Evolutionary conservation across 2,113 vertebrate species (phyloP), one percentile per base, ranked within the genome.

Genomic region (Xenus cinereus): DNA sequence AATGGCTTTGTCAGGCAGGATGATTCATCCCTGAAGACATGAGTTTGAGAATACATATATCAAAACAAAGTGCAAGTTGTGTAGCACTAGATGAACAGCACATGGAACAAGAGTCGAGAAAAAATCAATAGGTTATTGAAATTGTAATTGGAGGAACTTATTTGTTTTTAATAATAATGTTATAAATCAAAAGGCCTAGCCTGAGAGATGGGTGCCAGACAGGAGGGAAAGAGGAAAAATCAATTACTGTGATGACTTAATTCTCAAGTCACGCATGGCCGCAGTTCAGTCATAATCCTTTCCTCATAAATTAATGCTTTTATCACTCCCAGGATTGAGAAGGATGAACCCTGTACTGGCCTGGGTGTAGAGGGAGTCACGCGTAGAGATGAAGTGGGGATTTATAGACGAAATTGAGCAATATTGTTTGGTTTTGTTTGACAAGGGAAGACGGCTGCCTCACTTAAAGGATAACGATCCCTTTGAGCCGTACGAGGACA

Each of bases 61-160:
- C 89, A 90, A 90, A 33, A 54, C 9, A 39, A 93, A 86, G 81
- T 32, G 67, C 32, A n/a, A 89, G 26, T n/a, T 24, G 11, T 16
- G 41, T 51, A 72, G 21, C 12, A 7, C 33, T 32, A 21, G 75
- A 32, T 91, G 73, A 95, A 39, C 37, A 57, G 62, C 1, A 0
- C 11, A 4, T 2, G 3, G 51, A 74, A 43, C 4, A 18, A 35
- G 59, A 83, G 68, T 21, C 0, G 0, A 73, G 78, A 28, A 67
- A 67, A 85, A 91, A 97, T 96, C 93, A 51, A 96, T 94, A 80
- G 17, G 56, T 77, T 96, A 85, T 92, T 92, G 96, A 89, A 94
- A 96, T 66, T 78, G 82, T 87, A 95, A 96, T 97, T 89, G 89
- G 76, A 94, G 50, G 86, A 85, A 90, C 53, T 68, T 83, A 85